These are phyloP conservation scores for Eurytoma californica DNA, from an alignment of 2,888 invertebrate species.

Conservation along the genomic window DNA sequence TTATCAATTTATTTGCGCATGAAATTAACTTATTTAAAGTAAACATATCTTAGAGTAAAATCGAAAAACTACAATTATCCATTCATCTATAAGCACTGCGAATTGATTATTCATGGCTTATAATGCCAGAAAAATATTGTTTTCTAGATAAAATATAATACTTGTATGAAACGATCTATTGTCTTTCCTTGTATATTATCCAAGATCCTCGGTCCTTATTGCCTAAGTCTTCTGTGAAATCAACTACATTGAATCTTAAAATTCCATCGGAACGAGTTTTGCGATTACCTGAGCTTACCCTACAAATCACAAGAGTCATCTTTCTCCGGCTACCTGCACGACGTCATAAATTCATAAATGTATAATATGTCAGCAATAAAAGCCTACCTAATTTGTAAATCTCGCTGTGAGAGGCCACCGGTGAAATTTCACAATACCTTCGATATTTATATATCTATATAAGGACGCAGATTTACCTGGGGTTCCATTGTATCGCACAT, in stretches of 20 bases:
- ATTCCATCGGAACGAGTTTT: constrained; percentile 22
- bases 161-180: background rate
- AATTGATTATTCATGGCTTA: no score
- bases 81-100: no score
- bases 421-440: constrained; percentile 39
- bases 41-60: no score
- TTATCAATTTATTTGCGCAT: no score
- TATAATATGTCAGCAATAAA: constrained; percentile 36
- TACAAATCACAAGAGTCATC: constrained; percentile 42
- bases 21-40: no score
- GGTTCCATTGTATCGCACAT: constrained; percentile 15
- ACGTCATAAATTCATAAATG: constrained; percentile 45
- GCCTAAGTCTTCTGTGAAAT: background rate
- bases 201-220: background rate
- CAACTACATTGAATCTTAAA: constrained; percentile 17
- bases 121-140: background rate
- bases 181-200: background rate
- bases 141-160: background rate
- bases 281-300: background rate
- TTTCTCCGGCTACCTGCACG: constrained; percentile 36
- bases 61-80: no score
- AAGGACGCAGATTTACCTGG: background rate
- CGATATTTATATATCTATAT: constrained; percentile 24
- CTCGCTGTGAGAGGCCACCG: constrained; percentile 4
- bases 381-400: constrained; percentile 39